Conservation (phyloP, 37 sponge, comb jelly and placozoan genomes). For the Eunapius fragilis region DNA sequence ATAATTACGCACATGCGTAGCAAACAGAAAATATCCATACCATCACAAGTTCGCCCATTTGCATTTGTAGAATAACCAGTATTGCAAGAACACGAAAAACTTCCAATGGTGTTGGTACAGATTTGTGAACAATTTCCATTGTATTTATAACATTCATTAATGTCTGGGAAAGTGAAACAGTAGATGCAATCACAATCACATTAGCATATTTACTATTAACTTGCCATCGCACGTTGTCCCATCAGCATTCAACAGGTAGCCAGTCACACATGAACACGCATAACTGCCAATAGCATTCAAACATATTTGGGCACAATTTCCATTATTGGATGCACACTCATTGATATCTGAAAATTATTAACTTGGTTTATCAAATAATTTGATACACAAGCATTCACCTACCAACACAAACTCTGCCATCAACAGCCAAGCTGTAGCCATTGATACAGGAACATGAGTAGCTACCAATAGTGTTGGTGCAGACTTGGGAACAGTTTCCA, state of each 20-base stretch:
- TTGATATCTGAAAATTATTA: too few species aligned
- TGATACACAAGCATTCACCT: neutral
- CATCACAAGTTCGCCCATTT: neutral
- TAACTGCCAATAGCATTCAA: neutral
- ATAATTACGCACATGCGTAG: too few species aligned
- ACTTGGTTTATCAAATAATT: too few species aligned
- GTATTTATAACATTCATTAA: neutral
- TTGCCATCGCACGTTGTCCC: neutral
- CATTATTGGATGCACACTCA: neutral
- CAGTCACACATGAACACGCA: neutral
- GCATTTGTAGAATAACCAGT: neutral
- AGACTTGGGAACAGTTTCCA: constrained; percentile 37
- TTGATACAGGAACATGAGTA: constrained; percentile 13
- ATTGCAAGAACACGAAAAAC: neutral
- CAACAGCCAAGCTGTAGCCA: constrained; percentile 1
- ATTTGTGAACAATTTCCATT: constrained; percentile 8
- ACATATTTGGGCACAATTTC: constrained; percentile 2
- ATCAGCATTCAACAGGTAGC: neutral
- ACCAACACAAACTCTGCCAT: constrained; percentile 12
- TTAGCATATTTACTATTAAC: too few species aligned
- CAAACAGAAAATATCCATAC: neutral
- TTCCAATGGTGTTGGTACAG: constrained; percentile 18
- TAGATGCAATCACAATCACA: too few species aligned
- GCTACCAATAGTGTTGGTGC: constrained; percentile 47
- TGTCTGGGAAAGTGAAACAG: neutral